Evolutionary conservation across 2,888 invertebrate species (phyloP).

Genomic region (Opisthograptis luteolata): DNA sequence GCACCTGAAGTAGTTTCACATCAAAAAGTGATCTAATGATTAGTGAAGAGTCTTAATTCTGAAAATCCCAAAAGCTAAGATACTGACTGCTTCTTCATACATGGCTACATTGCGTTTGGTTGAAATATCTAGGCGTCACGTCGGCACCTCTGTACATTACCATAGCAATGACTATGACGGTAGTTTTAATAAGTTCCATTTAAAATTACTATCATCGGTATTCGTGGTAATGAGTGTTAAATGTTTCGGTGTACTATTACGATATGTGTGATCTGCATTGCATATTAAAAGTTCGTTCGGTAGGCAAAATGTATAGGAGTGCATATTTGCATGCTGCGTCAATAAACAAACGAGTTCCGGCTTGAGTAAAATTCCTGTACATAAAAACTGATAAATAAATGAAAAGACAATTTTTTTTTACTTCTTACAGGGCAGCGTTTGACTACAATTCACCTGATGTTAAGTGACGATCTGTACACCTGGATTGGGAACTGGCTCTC

Average conservation of each 20-base stretch:
- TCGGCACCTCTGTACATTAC: slow-evolving; percentile 58
- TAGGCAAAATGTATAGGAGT: neutral
- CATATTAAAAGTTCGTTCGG: slow-evolving; percentile 2
- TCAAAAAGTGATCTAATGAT: no score
- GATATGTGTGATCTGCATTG: slow-evolving; percentile 2
- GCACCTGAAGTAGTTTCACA: no score
- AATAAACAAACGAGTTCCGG: no score
- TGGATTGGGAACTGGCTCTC: no score
- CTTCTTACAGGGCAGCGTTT: no score
- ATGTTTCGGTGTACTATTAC: slow-evolving; percentile 19
- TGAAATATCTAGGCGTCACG: slow-evolving; percentile 52
- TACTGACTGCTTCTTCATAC: slow-evolving; percentile 2
- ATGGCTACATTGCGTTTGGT: slow-evolving; percentile 44
- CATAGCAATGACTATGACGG: slow-evolving; percentile 48
- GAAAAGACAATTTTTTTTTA: no score
- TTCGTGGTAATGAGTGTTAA: slow-evolving; percentile 25
- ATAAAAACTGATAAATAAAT: no score
- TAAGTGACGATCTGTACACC: no score
- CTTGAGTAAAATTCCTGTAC: no score
- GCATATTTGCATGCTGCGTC: slow-evolving; percentile 14
- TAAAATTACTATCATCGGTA: slow-evolving; percentile 11
- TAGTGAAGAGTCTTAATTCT: no score
- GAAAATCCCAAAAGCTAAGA: neutral
- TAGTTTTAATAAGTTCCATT: slow-evolving; percentile 21
- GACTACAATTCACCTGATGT: no score